A percentile compares a stretch with the other conserved stretches of the same genome.
These are phyloP conservation scores for Muricea muricata DNA, from an alignment of 92 coral and sea anemone species.

Conservation along the genomic window DNA sequence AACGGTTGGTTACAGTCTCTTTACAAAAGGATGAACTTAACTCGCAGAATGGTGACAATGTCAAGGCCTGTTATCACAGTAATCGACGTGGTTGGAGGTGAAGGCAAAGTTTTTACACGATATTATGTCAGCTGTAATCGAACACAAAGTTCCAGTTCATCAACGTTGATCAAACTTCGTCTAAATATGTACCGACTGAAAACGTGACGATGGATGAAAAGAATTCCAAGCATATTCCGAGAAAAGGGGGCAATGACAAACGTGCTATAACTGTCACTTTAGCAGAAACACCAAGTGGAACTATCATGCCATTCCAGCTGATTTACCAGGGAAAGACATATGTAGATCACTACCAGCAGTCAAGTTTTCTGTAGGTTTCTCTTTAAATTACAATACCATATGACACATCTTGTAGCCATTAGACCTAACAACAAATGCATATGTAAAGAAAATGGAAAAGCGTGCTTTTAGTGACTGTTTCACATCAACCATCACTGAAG, in stretches of 20 bases:
- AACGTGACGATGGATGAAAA: slow-evolving; percentile 42
- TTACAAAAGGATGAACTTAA: slow-evolving; percentile 62
- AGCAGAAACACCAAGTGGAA: slow-evolving; percentile 54
- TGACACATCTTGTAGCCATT: slow-evolving; percentile 54
- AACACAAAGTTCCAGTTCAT: slow-evolving; percentile 45
- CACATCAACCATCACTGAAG: slow-evolving; percentile 60
- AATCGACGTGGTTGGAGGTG: slow-evolving; percentile 57
- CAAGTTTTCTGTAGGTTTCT: slow-evolving; percentile 61
- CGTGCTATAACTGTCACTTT: slow-evolving; percentile 67
- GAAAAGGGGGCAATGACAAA: slow-evolving; percentile 54
- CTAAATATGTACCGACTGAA: slow-evolving; percentile 56
- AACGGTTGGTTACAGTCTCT: slow-evolving; percentile 62
- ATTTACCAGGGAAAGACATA: slow-evolving; percentile 50
- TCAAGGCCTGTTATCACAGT: slow-evolving; percentile 56
- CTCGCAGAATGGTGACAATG: slow-evolving; percentile 55
- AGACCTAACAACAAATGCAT: slow-evolving; percentile 49
- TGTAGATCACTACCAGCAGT: slow-evolving; percentile 55
- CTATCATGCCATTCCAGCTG: slow-evolving; percentile 27
- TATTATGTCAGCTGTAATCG: no score
- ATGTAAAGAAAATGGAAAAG: slow-evolving; percentile 52
- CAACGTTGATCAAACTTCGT: slow-evolving; percentile 61
- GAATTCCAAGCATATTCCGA: slow-evolving; percentile 51
- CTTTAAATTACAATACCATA: slow-evolving; percentile 59
- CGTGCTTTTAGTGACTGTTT: slow-evolving; percentile 55
- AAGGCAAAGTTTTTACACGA: slow-evolving; percentile 58